phyloP scores from a whole-genome alignment of 1,140 invertebrate species.

The Coelopa frigida region DNA sequence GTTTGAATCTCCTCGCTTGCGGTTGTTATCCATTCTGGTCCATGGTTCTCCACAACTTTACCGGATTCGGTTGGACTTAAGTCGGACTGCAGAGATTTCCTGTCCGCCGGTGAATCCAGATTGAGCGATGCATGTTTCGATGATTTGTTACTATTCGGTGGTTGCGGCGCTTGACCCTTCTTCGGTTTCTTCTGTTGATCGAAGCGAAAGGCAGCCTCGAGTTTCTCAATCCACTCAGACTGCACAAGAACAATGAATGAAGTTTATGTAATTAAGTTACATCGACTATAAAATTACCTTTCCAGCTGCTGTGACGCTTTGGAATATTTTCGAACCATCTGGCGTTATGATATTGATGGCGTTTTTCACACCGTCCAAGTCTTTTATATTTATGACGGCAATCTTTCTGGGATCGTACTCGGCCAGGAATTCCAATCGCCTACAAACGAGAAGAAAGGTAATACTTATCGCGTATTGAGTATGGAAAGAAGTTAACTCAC shows the following conservation, averaged over 20 bases:
- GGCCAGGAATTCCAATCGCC: slow-evolving; percentile 82
- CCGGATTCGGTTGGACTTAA: slow-evolving; percentile 43
- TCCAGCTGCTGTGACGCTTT: slow-evolving; percentile 74
- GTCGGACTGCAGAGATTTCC: slow-evolving; percentile 36
- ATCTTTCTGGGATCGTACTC: slow-evolving; percentile 87
- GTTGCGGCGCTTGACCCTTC: slow-evolving; percentile 48
- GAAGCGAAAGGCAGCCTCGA: slow-evolving; percentile 86
- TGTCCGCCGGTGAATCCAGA: slow-evolving; percentile 20
- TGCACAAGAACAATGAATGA: slow-evolving; percentile 41
- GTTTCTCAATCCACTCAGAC: slow-evolving; percentile 91
- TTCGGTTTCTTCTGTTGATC: slow-evolving; percentile 54
- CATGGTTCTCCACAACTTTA: slow-evolving; percentile 50
- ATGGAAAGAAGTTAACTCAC: slow-evolving; percentile 27
- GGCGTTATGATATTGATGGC: slow-evolving; percentile 92
- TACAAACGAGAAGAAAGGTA: slow-evolving; percentile 48
- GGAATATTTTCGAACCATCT: slow-evolving; percentile 87
- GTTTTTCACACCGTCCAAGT: slow-evolving; percentile 82
- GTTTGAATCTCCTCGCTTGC: slow-evolving; percentile 94
- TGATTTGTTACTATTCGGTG: slow-evolving; percentile 45
- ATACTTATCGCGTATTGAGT: neutral
- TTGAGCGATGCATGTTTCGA: slow-evolving; percentile 49
- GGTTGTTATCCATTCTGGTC: slow-evolving; percentile 86
- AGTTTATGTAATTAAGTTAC: neutral
- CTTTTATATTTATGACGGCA: slow-evolving; percentile 91
- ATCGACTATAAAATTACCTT: slow-evolving; percentile 51